Percentiles rank a stretch among this genome's conserved stretches.
phyloP scores from a whole-genome alignment of 2,113 vertebrate species.

The Sclerurus mexicanus region DNA sequence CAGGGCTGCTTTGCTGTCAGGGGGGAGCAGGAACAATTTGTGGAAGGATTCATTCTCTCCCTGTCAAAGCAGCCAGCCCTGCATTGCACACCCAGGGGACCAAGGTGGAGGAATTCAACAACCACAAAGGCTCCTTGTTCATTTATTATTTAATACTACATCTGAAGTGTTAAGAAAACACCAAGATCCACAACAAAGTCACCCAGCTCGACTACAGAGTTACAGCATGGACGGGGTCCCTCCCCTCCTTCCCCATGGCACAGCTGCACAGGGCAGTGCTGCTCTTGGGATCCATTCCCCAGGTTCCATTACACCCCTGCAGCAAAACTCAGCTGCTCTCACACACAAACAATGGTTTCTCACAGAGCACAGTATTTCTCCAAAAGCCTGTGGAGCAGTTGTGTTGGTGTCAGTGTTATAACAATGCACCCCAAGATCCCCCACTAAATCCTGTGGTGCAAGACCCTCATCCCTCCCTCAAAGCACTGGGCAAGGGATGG shows the following conservation, averaged over 20 bases:
- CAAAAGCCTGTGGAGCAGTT: accelerated
- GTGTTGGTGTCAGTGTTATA: accelerated
- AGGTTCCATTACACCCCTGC: background rate
- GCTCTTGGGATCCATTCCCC: background rate
- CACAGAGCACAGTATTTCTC: background rate
- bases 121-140: background rate
- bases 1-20: accelerated
- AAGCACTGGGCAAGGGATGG: accelerated
- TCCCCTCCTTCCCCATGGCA: background rate
- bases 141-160: background rate
- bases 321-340: accelerated
- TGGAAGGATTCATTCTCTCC: background rate
- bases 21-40: too few relatives aligned
- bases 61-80: background rate
- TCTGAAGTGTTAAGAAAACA: background rate
- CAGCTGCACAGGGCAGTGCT: background rate
- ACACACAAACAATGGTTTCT: accelerated
- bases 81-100: accelerated
- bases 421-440: accelerated
- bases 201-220: accelerated
- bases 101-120: background rate
- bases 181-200: background rate
- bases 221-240: background rate
- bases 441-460: accelerated
- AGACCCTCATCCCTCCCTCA: background rate